Base-by-base conservation (phyloP, 1,140 invertebrate species). In the Aphelenchoides fujianensis region DNA sequence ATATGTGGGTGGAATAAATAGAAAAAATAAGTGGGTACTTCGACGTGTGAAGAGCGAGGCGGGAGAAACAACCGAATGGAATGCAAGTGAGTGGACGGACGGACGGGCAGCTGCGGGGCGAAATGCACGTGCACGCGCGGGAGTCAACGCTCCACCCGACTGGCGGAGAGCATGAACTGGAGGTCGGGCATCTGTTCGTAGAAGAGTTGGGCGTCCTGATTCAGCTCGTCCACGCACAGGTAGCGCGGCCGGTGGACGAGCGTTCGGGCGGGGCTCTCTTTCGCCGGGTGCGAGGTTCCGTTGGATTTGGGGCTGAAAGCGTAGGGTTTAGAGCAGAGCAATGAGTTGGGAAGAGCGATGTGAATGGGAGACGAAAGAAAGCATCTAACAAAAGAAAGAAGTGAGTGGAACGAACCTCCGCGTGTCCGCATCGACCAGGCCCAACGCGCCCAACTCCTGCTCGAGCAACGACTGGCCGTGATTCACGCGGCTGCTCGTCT, bases 101-200 rank as follows among this genome's bases (percentile, higher is more conserved):
- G n/a, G n/a, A n/a, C n/a, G n/a, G n/a, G n/a, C n/a, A n/a, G n/a
- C n/a, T n/a, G n/a, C n/a, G n/a, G n/a, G n/a, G n/a, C n/a, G n/a
- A n/a, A n/a, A n/a, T n/a, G n/a, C n/a, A n/a, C n/a, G n/a, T n/a
- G n/a, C n/a, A n/a, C n/a, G n/a, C n/a, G n/a, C n/a, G n/a, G n/a
- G n/a, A n/a, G n/a, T n/a, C n/a, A n/a, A n/a, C n/a, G n/a, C n/a
- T n/a, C n/a, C n/a, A n/a, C n/a, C n/a, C n/a, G n/a, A n/a, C n/a
- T 32, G 12, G 71, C 64, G 16, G 59, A 73, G 9, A 76, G 48
- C 75, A 76, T 79, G 53, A 69, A 76, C 41, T 34, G 31, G 30
- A 66, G 37, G 48, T 76, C 71, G 3, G 75, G 75, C 61, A 76
- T 35, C 23, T 55, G 36, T 7, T 76, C 64, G 32, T 75, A 41